Evolutionary conservation across 2,888 invertebrate genomes (phyloP).

Genomic region (Chrysolina haemoptera): DNA sequence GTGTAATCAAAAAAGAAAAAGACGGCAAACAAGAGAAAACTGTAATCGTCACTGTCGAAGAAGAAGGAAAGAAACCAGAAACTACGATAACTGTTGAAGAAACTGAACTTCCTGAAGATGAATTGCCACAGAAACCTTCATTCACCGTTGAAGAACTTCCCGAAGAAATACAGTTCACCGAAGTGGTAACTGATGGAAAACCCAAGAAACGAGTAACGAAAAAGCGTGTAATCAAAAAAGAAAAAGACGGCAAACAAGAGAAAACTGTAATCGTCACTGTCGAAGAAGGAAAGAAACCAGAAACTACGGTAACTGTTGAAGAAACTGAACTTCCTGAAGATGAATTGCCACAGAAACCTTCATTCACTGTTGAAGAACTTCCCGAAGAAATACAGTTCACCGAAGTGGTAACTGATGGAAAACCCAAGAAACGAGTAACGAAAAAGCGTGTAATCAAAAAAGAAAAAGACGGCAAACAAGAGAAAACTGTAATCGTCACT

Average conservation of each 20-base stretch:
- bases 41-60: conserved; percentile 56
- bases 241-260: not conserved
- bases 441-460: conserved; percentile 66
- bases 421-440: conserved; percentile 57
- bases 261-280: not conserved
- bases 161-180: conserved; percentile 54
- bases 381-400: conserved; percentile 56
- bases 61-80: conserved; percentile 67
- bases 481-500: conserved; percentile 68
- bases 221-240: conserved; percentile 56
- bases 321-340: conserved; percentile 61
- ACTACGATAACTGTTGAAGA: conserved; percentile 61
- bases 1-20: conserved; percentile 62
- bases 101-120: conserved; percentile 52
- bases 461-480: conserved; percentile 63
- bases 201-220: conserved; percentile 46
- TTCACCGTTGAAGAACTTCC: conserved; percentile 62
- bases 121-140: conserved; percentile 60
- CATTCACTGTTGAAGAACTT: conserved; percentile 53
- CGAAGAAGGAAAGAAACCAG: conserved; percentile 62
- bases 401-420: conserved; percentile 54
- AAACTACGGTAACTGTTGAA: conserved; percentile 62
- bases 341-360: conserved; percentile 42
- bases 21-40: conserved; percentile 64
- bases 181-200: conserved; percentile 56